These are phyloP conservation scores for Mamestra configurata DNA, from an alignment of 1,140 invertebrate genomes.

Conservation along the genomic window DNA sequence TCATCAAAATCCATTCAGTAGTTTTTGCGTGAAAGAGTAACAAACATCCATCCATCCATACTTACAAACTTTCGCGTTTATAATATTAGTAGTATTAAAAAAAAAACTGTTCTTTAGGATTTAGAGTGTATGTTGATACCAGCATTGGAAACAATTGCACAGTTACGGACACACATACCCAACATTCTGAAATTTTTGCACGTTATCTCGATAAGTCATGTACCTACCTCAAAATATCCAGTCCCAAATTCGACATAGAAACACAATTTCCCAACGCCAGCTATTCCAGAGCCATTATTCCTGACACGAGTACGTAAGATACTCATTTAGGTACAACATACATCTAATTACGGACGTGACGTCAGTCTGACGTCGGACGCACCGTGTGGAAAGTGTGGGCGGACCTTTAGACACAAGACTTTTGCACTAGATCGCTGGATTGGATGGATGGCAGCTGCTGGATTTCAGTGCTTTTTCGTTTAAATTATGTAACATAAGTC, in stretches of 20 bases:
- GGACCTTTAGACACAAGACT: constrained; percentile 39
- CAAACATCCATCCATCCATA: no score
- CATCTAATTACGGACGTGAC: constrained; percentile 67
- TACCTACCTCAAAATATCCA: not conserved
- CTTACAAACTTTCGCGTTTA: no score
- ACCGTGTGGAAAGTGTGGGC: constrained; percentile 56
- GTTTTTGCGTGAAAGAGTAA: no score
- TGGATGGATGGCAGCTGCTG: constrained; percentile 11
- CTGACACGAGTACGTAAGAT: constrained; percentile 8
- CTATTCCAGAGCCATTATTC: constrained; percentile 19
- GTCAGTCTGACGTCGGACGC: constrained; percentile 58
- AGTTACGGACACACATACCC: no score
- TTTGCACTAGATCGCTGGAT: not conserved
- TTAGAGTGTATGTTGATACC: no score
- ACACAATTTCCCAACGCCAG: not conserved
- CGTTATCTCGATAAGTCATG: not conserved
- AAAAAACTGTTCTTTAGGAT: no score
- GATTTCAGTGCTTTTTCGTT: constrained; percentile 15
- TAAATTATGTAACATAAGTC: constrained; percentile 3
- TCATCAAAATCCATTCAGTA: no score
- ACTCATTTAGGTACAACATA: constrained; percentile 30
- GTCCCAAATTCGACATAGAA: not conserved
- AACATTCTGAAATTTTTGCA: no score
- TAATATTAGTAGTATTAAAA: no score
- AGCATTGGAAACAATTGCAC: no score